Evolutionary conservation across 2,113 vertebrate species (phyloP).

Genomic region (Thamnaconus septentrionalis): DNA sequence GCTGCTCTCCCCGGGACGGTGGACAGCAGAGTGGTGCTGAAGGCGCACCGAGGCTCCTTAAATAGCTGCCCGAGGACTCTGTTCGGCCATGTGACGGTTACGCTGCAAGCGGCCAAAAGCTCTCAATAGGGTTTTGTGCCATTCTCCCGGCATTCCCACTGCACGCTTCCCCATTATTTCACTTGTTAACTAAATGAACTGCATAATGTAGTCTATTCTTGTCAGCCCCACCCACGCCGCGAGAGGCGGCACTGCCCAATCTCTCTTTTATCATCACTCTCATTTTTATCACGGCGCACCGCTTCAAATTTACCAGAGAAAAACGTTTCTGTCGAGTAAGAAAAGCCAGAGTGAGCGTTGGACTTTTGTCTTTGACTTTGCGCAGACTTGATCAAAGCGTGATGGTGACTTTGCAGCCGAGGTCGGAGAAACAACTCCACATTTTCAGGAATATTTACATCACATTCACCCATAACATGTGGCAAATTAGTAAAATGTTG

Average conservation of each 20-base stretch:
- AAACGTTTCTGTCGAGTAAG: constrained; percentile 46
- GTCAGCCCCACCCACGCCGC: constrained; percentile 98
- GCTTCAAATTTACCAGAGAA: constrained; percentile 52
- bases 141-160: constrained; percentile 97
- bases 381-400: too few species aligned
- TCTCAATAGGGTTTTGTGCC: constrained; percentile 98
- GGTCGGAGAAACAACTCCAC: too few species aligned
- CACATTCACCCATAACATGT: too few species aligned
- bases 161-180: constrained; percentile 99
- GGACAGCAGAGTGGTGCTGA: constrained; percentile 97
- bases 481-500: too few species aligned
- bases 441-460: too few species aligned
- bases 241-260: constrained; percentile 85
- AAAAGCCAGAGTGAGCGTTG: constrained; percentile 34
- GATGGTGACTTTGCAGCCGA: too few species aligned
- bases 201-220: constrained; percentile 99
- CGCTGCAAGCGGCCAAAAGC: constrained; percentile 84
- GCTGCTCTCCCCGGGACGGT: constrained; percentile 70
- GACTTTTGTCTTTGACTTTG: constrained; percentile 27
- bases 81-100: constrained; percentile 91
- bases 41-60: constrained; percentile 82
- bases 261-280: constrained; percentile 87
- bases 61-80: constrained; percentile 80
- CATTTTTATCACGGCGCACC: constrained; percentile 67
- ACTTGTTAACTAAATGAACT: constrained; percentile 99